A percentile compares a stretch with the other conserved stretches of the same genome.
These are phyloP conservation scores for Dascillus cervinus DNA, from an alignment of 2,888 invertebrate genomes.

Conservation along the genomic window DNA sequence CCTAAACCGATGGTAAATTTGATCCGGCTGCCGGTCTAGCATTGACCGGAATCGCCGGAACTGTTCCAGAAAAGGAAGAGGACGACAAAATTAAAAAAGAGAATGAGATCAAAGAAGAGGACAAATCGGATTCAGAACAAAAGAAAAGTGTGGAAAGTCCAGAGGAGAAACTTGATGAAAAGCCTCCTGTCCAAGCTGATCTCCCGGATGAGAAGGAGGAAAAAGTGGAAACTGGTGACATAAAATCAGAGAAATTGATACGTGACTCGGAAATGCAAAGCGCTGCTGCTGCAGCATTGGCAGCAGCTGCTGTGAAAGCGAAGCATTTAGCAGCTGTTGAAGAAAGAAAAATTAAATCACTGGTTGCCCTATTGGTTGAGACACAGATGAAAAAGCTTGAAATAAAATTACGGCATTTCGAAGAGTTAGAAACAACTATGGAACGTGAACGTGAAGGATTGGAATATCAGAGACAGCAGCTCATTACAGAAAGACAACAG, in stretches of 20 bases:
- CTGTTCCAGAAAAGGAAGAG: too few species aligned
- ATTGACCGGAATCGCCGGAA: too few species aligned
- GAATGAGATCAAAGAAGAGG: slow-evolving; percentile 37
- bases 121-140: slow-evolving; percentile 29
- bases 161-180: slow-evolving; percentile 30
- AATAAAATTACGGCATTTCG: slow-evolving; percentile 96
- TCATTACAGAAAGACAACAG: slow-evolving; percentile 94
- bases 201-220: slow-evolving; percentile 44
- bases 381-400: slow-evolving; percentile 99
- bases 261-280: slow-evolving; percentile 66
- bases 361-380: slow-evolving; percentile 95
- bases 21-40: slow-evolving; percentile 78
- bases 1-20: slow-evolving; percentile 55
- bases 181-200: slow-evolving; percentile 30
- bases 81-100: slow-evolving; percentile 48
- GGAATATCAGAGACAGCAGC: slow-evolving; percentile 95
- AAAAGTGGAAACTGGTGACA: slow-evolving; percentile 37
- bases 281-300: slow-evolving; percentile 93
- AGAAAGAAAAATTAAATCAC: slow-evolving; percentile 95
- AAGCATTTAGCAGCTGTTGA: slow-evolving; percentile 98
- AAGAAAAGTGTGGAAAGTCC: slow-evolving; percentile 33
- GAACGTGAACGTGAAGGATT: slow-evolving; percentile 86
- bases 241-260: slow-evolving; percentile 33
- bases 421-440: slow-evolving; percentile 96
- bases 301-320: slow-evolving; percentile 97